Evolutionary conservation across 2,888 invertebrate genomes (phyloP).

Genomic region (Tromatobia lineatoria): DNA sequence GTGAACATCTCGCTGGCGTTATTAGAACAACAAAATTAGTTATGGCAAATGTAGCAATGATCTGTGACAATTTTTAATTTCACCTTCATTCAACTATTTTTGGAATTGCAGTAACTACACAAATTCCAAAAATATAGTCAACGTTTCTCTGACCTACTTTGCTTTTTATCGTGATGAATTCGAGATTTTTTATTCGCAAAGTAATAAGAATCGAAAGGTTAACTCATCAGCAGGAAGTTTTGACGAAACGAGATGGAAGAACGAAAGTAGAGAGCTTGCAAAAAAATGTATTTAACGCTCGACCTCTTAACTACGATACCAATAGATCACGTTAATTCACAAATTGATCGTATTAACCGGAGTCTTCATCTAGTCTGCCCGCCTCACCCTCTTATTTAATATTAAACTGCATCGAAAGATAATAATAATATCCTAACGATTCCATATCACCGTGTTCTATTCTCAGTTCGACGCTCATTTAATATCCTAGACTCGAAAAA

Average conservation of each 20-base stretch:
- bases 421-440: slow-evolving; percentile 38
- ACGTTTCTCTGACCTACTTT: too few species aligned
- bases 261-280: too few species aligned
- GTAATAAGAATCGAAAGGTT: slow-evolving; percentile 39
- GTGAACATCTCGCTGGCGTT: neutral
- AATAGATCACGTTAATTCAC: slow-evolving; percentile 52
- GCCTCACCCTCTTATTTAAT: neutral
- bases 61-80: too few species aligned
- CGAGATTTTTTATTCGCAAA: neutral
- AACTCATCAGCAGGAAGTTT: slow-evolving; percentile 50
- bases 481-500: slow-evolving; percentile 2
- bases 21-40: neutral
- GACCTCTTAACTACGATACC: slow-evolving; percentile 40
- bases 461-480: neutral
- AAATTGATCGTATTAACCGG: slow-evolving; percentile 58
- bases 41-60: too few species aligned
- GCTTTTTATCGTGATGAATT: too few species aligned
- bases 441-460: slow-evolving; percentile 6
- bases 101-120: too few species aligned
- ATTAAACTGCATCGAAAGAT: slow-evolving; percentile 21
- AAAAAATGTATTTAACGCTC: slow-evolving; percentile 37
- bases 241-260: too few species aligned
- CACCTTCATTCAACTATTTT: too few species aligned
- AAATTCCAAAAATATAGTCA: too few species aligned
- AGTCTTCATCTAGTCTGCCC: too few species aligned